Evolutionary conservation across 2,888 invertebrate genomes (phyloP).

Genomic region (Synanthedon andrenaeformis): DNA sequence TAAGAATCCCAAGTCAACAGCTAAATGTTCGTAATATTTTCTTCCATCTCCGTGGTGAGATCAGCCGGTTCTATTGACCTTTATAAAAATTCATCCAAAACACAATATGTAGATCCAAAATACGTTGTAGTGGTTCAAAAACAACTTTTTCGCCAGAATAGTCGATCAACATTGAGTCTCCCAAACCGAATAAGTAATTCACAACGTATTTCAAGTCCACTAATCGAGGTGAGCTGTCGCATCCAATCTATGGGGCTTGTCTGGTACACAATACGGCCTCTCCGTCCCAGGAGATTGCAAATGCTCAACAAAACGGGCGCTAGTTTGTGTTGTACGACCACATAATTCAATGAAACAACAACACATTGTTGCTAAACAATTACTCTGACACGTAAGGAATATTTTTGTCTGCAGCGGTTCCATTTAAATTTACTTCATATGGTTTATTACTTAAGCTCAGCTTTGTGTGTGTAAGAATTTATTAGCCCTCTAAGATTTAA

Average conservation of each 20-base stretch:
- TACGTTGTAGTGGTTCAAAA: too few species aligned
- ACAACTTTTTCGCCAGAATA: too few species aligned
- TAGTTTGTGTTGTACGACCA: slow-evolving; percentile 9
- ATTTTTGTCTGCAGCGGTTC: neutral
- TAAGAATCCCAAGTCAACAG: too few species aligned
- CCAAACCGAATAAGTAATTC: neutral
- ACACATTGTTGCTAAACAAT: neutral
- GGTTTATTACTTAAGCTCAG: too few species aligned
- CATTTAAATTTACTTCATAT: slow-evolving; percentile 1
- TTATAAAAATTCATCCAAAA: too few species aligned
- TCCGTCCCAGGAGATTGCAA: slow-evolving; percentile 18
- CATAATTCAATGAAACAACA: slow-evolving; percentile 4
- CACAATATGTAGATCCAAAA: too few species aligned
- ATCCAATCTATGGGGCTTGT: slow-evolving; percentile 15
- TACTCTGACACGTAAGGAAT: slow-evolving; percentile 1
- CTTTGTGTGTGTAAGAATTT: too few species aligned
- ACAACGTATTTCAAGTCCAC: slow-evolving; percentile 4
- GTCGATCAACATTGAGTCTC: too few species aligned
- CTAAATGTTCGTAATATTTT: too few species aligned
- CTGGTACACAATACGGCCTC: slow-evolving; percentile 23
- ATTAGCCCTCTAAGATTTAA: too few species aligned
- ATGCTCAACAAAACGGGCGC: slow-evolving; percentile 24
- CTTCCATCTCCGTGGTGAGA: too few species aligned
- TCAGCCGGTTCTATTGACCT: too few species aligned
- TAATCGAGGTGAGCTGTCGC: slow-evolving; percentile 21